A percentile compares a stretch with the other conserved stretches of the same genome.
Evolutionary conservation across 2,797 vertebrate species (phyloP).

Genomic region (Coccyzus lansbergi): DNA sequence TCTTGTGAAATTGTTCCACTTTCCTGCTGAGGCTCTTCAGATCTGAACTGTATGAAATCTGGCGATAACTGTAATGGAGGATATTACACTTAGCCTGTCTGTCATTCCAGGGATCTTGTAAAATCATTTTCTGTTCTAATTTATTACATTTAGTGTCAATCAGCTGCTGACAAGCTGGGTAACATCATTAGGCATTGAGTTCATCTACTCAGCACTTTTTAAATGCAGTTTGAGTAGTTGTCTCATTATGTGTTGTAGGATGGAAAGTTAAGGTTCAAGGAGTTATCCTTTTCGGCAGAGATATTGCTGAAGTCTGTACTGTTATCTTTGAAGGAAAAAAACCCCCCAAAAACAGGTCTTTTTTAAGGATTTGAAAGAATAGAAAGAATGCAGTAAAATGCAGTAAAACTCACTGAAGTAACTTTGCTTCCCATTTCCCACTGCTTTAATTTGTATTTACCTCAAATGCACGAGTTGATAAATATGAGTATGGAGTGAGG

Average conservation of each 20-base stretch:
- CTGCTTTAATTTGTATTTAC: conserved; percentile 51
- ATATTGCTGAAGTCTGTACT: conserved; percentile 51
- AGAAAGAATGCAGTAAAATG: not conserved
- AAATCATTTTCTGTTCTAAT: conserved; percentile 86
- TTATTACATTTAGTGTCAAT: conserved; percentile 90
- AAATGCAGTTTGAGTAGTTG: conserved; percentile 83
- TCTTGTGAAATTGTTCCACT: conserved; percentile 74
- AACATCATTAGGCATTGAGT: conserved; percentile 81
- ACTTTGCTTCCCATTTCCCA: conserved; percentile 42
- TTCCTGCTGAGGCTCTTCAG: conserved; percentile 72
- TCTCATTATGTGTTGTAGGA: conserved; percentile 86
- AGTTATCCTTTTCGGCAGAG: conserved; percentile 64
- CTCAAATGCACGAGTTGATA: not conserved
- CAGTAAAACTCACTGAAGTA: conserved; percentile 12
- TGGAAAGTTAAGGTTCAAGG: conserved; percentile 81
- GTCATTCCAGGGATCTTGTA: conserved; percentile 78
- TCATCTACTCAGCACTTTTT: conserved; percentile 85
- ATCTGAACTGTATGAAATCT: conserved; percentile 78
- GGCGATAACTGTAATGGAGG: conserved; percentile 79
- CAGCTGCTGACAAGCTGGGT: conserved; percentile 77
- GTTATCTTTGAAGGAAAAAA: conserved; percentile 45
- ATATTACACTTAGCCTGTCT: conserved; percentile 82
- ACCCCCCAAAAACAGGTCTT: conserved; percentile 24
- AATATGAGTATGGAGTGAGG: conserved; percentile 22
- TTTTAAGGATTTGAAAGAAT: conserved; percentile 4